A percentile compares a stretch with the other conserved stretches of the same genome.
phyloP scores from a whole-genome alignment of 2,113 vertebrate species.

The Leptosomus discolor region DNA sequence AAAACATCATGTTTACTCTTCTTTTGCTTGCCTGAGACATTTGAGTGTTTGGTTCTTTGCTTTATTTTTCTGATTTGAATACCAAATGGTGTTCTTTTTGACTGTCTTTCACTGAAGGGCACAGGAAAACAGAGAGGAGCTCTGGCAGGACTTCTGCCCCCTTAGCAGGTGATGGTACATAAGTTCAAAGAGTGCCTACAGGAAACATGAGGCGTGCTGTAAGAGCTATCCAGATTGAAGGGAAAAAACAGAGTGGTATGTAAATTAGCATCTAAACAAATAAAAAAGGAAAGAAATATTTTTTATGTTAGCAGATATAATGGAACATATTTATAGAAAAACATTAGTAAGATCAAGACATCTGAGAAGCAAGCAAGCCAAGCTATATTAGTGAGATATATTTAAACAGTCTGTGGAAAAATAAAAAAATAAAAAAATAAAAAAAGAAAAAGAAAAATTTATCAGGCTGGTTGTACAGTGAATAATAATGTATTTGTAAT shows the following conservation, averaged over 20 bases:
- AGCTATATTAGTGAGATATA: neutral
- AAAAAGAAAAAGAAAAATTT: neutral
- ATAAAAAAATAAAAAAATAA: too few relatives aligned
- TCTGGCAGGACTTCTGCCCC: neutral
- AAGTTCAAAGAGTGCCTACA: neutral
- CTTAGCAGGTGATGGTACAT: fast-evolving
- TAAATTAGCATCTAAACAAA: neutral
- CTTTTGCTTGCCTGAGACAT: neutral
- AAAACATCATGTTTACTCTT: neutral
- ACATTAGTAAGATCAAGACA: neutral
- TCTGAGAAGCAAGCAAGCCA: neutral
- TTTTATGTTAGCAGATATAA: neutral
- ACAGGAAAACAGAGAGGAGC: fast-evolving
- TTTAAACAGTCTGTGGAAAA: neutral
- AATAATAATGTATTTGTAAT: neutral
- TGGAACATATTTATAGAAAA: neutral
- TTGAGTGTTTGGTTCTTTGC: neutral
- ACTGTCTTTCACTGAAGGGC: neutral
- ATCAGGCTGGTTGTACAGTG: neutral
- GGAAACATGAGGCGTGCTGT: neutral
- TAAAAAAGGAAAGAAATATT: neutral
- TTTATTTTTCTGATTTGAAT: neutral
- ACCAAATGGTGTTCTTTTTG: neutral
- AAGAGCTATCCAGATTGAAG: neutral
- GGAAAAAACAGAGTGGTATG: neutral